phyloP scores from a whole-genome alignment of 92 coral and sea anemone genomes.

The Heteractis magnifica region DNA sequence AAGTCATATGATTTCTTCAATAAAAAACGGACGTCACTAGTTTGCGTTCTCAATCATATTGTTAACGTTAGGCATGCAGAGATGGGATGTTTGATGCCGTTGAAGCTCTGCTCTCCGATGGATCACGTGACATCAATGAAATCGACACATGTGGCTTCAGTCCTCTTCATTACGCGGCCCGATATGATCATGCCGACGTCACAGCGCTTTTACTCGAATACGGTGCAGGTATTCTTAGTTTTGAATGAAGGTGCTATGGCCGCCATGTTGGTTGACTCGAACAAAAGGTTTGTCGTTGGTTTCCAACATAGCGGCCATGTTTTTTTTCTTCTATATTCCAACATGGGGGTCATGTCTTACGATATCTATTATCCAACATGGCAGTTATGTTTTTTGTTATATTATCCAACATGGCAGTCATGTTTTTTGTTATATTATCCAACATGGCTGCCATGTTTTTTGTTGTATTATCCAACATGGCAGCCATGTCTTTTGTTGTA shows the following conservation, averaged over 20 bases:
- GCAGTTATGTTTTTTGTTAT: too few relatives aligned
- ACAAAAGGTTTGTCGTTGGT: neutral
- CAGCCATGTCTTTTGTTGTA: too few relatives aligned
- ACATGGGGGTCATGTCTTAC: too few relatives aligned
- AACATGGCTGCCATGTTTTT: too few relatives aligned
- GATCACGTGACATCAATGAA: conserved; percentile 32
- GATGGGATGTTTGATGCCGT: conserved; percentile 46
- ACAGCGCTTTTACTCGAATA: conserved; percentile 48
- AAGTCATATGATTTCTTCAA: too few relatives aligned
- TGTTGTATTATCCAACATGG: too few relatives aligned
- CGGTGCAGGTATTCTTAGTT: conserved; percentile 61
- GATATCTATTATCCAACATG: too few relatives aligned
- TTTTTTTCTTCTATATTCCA: neutral
- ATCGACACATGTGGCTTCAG: conserved; percentile 47
- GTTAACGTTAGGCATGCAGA: conserved; percentile 55
- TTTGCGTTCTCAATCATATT: too few relatives aligned
- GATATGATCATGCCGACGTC: conserved; percentile 47
- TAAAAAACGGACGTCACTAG: too few relatives aligned
- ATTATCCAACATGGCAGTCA: too few relatives aligned
- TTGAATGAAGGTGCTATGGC: neutral
- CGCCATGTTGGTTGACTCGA: neutral
- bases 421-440: too few relatives aligned
- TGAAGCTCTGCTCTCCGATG: conserved; percentile 37
- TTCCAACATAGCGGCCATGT: neutral
- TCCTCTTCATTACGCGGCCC: conserved; percentile 73